Evolutionary conservation across 2,888 invertebrate genomes (phyloP).

Genomic region (Pheosia tremula): DNA sequence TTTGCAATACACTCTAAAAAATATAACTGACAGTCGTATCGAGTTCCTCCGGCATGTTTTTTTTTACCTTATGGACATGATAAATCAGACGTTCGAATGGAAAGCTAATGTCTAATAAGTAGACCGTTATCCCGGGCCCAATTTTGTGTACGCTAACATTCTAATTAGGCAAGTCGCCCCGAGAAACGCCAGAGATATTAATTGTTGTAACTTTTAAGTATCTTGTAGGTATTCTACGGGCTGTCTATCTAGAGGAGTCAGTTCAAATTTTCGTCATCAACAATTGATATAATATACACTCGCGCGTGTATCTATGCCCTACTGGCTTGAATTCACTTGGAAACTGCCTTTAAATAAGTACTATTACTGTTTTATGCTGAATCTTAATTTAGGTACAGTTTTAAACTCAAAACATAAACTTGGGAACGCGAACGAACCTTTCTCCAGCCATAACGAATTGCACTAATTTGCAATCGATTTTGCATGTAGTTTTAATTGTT

Average conservation of each 20-base stretch:
- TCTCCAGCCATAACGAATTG: constrained; percentile 63
- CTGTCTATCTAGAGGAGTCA: too few relatives aligned
- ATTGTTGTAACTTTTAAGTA: not conserved
- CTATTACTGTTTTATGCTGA: constrained; percentile 4
- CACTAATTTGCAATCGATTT: constrained; percentile 67
- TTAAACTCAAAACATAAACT: not conserved
- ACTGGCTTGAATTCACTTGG: not conserved
- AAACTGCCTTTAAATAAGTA: not conserved
- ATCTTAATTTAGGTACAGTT: constrained; percentile 4
- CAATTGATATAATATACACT: too few relatives aligned
- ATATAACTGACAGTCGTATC: constrained; percentile 47
- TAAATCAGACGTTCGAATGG: constrained; percentile 58
- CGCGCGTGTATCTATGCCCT: not conserved
- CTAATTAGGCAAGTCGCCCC: constrained; percentile 62
- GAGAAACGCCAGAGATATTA: constrained; percentile 45
- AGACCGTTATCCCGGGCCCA: constrained; percentile 68
- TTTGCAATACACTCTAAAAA: constrained; percentile 32
- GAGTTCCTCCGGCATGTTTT: constrained; percentile 30
- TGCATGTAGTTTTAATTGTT: constrained; percentile 68
- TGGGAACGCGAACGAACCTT: constrained; percentile 40
- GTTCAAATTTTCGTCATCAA: too few relatives aligned
- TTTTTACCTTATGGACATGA: constrained; percentile 50
- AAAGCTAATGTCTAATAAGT: constrained; percentile 57
- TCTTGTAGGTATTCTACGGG: too few relatives aligned
- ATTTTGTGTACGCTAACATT: constrained; percentile 50